Conservation (phyloP, 2,113 vertebrate species). For the Urocolius indicus region DNA sequence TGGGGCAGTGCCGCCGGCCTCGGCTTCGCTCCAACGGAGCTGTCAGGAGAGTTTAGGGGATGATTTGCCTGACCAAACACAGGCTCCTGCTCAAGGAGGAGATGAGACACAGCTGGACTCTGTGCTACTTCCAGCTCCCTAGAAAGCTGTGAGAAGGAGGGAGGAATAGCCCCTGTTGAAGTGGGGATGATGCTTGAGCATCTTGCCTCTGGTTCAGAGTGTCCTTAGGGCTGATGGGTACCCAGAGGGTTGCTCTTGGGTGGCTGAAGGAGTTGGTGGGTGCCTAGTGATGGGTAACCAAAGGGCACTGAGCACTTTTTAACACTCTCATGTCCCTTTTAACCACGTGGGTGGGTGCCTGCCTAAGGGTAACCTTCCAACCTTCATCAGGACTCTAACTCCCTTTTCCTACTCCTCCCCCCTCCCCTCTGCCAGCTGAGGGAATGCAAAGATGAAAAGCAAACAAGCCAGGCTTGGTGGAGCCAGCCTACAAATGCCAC, state of each 20-base stretch:
- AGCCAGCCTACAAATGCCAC: background rate
- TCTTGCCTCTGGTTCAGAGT: background rate
- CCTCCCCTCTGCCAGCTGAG: background rate
- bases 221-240: background rate
- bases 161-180: background rate
- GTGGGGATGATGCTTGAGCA: background rate
- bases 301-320: background rate
- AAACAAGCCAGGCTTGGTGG: constrained; percentile 25
- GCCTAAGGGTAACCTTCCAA: rapidly evolving
- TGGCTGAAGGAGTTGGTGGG: background rate
- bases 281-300: background rate
- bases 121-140: background rate
- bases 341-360: background rate
- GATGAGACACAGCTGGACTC: background rate
- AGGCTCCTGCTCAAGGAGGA: background rate
- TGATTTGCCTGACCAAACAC: background rate
- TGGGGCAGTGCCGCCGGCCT: rapidly evolving
- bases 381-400: background rate
- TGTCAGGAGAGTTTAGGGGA: constrained; percentile 21
- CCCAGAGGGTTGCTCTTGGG: background rate
- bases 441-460: constrained; percentile 49
- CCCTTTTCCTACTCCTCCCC: no score
- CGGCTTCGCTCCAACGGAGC: background rate
- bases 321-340: rapidly evolving
- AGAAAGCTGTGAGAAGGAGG: rapidly evolving